A percentile compares a stretch with the other conserved stretches of the same genome.
Conservation (phyloP, 1,140 invertebrate genomes). For the Centruroides vittatus region DNA sequence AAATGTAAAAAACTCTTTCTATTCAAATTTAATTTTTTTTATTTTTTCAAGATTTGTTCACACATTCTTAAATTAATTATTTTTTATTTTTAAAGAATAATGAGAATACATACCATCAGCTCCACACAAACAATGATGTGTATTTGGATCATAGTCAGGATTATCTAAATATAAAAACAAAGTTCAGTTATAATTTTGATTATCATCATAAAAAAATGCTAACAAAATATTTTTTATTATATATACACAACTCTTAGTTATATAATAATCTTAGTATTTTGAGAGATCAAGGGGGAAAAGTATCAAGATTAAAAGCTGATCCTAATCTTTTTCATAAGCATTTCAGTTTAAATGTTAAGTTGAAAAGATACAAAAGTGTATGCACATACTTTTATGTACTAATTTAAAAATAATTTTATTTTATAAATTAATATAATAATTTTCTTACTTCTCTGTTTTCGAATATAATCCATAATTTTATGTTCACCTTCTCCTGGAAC, state of each 20-base stretch:
- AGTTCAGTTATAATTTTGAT: too few relatives aligned
- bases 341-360: constrained; percentile 60
- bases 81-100: too few relatives aligned
- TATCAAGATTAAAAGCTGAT: constrained; percentile 30
- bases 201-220: too few relatives aligned
- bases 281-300: too few relatives aligned
- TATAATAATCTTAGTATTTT: too few relatives aligned
- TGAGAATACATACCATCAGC: constrained; percentile 48
- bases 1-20: too few relatives aligned
- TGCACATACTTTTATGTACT: neutral
- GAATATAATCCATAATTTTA: constrained; percentile 97
- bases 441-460: constrained; percentile 67
- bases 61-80: too few relatives aligned
- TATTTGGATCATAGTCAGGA: constrained; percentile 94
- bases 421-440: constrained; percentile 4
- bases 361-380: neutral
- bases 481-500: constrained; percentile 97
- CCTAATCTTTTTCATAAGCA: constrained; percentile 77
- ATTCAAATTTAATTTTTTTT: too few relatives aligned
- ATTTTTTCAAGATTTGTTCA: too few relatives aligned
- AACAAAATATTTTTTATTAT: too few relatives aligned
- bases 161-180: constrained; percentile 42
- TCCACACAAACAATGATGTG: constrained; percentile 92
- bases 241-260: too few relatives aligned
- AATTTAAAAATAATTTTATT: neutral